These are phyloP conservation scores for Spisula subtruncata DNA, from an alignment of 2,888 invertebrate genomes.

Conservation along the genomic window DNA sequence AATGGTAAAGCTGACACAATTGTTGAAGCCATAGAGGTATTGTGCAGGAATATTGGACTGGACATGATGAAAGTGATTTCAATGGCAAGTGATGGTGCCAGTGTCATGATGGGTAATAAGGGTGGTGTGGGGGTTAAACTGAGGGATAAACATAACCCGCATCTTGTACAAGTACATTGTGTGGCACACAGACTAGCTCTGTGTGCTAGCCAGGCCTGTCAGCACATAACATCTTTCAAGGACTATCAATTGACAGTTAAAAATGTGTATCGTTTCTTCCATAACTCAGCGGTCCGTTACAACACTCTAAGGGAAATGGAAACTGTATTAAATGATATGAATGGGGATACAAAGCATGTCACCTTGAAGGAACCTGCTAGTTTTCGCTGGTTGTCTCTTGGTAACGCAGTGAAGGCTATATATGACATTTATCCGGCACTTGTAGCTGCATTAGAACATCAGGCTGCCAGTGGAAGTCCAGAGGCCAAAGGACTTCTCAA, in stretches of 20 bases:
- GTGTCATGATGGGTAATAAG: conserved; percentile 57
- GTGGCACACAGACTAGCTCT: conserved; percentile 53
- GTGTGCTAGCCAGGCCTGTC: conserved; percentile 37
- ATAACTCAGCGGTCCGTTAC: conserved; percentile 45
- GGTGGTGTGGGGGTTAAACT: too few relatives aligned
- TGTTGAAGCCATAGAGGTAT: conserved; percentile 39
- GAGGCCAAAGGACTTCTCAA: conserved; percentile 38
- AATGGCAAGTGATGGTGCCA: conserved; percentile 64
- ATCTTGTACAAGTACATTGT: conserved; percentile 58
- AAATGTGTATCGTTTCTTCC: conserved; percentile 36
- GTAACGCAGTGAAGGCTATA: conserved; percentile 28
- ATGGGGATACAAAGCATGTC: conserved; percentile 31
- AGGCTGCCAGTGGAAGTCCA: conserved; percentile 5
- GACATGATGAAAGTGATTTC: conserved; percentile 52
- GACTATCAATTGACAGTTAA: conserved; percentile 33
- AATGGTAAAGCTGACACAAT: conserved; percentile 60
- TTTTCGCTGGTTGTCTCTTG: conserved; percentile 33
- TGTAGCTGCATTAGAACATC: conserved; percentile 11
- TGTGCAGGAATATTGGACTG: conserved; percentile 37
- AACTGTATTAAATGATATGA: conserved; percentile 1
- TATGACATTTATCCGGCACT: conserved; percentile 27
- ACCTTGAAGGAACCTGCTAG: conserved; percentile 42
- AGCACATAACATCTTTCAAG: neutral
- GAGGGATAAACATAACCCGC: too few relatives aligned
- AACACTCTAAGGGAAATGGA: conserved; percentile 51